Base-by-base conservation (phyloP, 2,888 invertebrate species). In the Yponomeuta cagnagella region DNA sequence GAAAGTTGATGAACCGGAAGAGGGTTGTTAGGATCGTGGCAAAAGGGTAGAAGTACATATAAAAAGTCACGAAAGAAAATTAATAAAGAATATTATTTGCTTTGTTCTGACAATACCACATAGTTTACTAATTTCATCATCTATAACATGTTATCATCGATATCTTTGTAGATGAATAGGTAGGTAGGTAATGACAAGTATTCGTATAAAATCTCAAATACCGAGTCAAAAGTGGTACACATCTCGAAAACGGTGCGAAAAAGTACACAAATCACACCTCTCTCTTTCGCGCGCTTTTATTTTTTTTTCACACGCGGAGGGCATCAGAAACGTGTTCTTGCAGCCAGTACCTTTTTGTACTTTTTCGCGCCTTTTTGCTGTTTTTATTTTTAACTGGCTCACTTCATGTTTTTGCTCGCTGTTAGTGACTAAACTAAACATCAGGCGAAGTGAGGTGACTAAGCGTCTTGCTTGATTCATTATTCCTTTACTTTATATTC, bases 221-320 rank as follows among this genome's bases (percentile, higher is more conserved):
- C 15, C 12, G 15, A 5, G 52, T 58, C 52, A 15, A 58, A 58
- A 58, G 52, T 12, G 52, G 52, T 2, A 58, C 52, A 15, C 15
- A 58, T 6, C 52, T 58, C 52, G 52, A 15, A 58, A 52, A 58
- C 77, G 81, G 86, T 81, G 88, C 82, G 86, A 88, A 89, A 85
- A 88, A 84, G 84, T 84, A 86, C 82, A 89, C 89, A 90, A 89
- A 89, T 90, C 89, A 88, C 89, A 87, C 86, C 83, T 89, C 86
- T 85, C 84, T 78, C 80, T 83, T 79, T 76, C 74, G 70, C 73
- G 73, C 73, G 78, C 43, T 80, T 81, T 82, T 81, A 80, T 78
- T 79, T 80, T 79, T 77, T 80, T 78, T 79, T 76, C 77, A 77
- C 78, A 76, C 78, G 76, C 52, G 80, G 78, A 33, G 48, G 43